A percentile compares a stretch with the other conserved stretches of the same genome.
phyloP scores from a whole-genome alignment of 2,797 vertebrate genomes.

The Sciurus carolinensis region DNA sequence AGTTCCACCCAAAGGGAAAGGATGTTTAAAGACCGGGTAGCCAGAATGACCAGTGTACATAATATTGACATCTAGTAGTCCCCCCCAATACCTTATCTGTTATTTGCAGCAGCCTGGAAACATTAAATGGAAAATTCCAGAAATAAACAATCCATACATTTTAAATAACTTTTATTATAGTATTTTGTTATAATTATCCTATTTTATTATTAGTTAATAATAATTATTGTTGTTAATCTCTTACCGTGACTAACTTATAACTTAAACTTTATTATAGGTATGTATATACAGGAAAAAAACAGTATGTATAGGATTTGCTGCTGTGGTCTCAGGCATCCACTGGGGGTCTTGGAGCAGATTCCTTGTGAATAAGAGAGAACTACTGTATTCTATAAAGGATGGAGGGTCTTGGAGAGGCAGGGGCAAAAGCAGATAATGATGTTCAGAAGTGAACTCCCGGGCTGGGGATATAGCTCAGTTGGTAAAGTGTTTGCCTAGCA shows the following conservation, averaged over 20 bases:
- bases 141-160: not conserved
- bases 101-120: not conserved
- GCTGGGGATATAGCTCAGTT: no score
- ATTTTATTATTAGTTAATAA: no score
- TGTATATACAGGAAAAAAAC: not conserved
- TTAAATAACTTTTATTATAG: not conserved
- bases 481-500: no score
- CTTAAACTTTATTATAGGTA: not conserved
- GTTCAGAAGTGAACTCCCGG: not conserved
- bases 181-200: not conserved
- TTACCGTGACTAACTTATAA: not conserved
- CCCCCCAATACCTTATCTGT: not conserved
- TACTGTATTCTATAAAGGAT: not conserved
- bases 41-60: not conserved
- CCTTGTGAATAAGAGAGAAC: not conserved
- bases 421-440: accelerated
- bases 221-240: not conserved
- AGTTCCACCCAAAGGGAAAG: not conserved
- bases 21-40: not conserved
- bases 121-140: not conserved
- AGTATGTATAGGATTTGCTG: not conserved
- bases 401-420: not conserved
- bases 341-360: not conserved
- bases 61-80: not conserved
- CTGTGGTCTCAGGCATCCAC: not conserved